Percentiles rank a stretch among this genome's conserved stretches.
phyloP scores from a whole-genome alignment of 2,113 vertebrate species.

The Nymphicus hollandicus region DNA sequence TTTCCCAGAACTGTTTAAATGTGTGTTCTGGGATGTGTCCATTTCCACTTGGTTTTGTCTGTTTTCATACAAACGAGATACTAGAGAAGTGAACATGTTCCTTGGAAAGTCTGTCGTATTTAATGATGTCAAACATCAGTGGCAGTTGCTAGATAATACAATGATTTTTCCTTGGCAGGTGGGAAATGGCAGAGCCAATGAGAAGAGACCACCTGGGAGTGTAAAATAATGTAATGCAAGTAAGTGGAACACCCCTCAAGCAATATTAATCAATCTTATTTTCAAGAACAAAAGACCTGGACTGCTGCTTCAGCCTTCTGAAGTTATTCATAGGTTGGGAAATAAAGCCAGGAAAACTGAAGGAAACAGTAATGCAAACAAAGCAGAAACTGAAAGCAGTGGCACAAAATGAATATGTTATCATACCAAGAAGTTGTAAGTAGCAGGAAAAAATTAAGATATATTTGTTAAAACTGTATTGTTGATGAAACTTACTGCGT shows the following conservation, averaged over 20 bases:
- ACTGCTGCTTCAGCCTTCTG: slow-evolving; percentile 21
- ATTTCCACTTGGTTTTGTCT: neutral
- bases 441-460: neutral
- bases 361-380: neutral
- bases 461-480: neutral
- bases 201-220: neutral
- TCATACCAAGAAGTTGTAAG: neutral
- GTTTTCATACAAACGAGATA: neutral
- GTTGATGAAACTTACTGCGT: neutral
- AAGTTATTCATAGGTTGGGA: slow-evolving; percentile 19
- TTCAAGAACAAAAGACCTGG: slow-evolving; percentile 32
- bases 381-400: neutral
- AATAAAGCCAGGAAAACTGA: neutral
- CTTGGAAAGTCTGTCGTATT: neutral
- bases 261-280: neutral
- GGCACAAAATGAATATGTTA: neutral
- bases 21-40: neutral
- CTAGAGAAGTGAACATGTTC: neutral
- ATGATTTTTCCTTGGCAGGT: neutral
- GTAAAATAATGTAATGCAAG: neutral
- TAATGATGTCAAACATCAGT: neutral
- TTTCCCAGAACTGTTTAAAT: neutral
- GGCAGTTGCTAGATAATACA: neutral
- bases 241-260: neutral
- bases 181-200: neutral